Conservation (phyloP, 1,140 invertebrate genomes). For the Temnothorax nylanderi region DNA sequence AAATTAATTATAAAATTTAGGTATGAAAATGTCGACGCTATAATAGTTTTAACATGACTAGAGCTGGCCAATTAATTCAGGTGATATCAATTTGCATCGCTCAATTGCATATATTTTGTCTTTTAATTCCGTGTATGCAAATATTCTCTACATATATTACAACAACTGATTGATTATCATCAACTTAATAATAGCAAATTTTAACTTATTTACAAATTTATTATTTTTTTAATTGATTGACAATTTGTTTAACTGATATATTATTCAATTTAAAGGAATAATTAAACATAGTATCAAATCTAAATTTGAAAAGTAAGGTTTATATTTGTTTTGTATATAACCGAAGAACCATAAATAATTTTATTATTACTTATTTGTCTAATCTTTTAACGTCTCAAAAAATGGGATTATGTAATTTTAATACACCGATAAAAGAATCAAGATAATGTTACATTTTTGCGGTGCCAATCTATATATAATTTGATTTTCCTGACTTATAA, state of each 20-base stretch:
- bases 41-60: not conserved
- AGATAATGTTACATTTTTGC: too few species aligned
- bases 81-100: not conserved
- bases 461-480: too few species aligned
- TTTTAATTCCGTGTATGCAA: not conserved
- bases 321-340: not conserved
- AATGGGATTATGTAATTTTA: too few species aligned
- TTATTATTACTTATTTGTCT: not conserved
- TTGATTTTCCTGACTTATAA: too few species aligned
- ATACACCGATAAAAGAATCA: too few species aligned
- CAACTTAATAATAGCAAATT: not conserved
- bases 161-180: not conserved
- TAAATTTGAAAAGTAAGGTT: not conserved
- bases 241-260: not conserved
- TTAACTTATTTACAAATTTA: not conserved
- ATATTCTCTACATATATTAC: not conserved
- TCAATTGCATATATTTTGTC: not conserved
- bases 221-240: not conserved
- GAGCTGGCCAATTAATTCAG: not conserved
- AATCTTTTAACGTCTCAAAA: not conserved
- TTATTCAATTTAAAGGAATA: not conserved
- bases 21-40: not conserved
- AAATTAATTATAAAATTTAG: slow-evolving; percentile 5
- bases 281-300: not conserved
- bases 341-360: not conserved